Evolutionary conservation across 2,888 invertebrate genomes (phyloP), one percentile per base, ranked within the genome.

Genomic region (Bombylius major): DNA sequence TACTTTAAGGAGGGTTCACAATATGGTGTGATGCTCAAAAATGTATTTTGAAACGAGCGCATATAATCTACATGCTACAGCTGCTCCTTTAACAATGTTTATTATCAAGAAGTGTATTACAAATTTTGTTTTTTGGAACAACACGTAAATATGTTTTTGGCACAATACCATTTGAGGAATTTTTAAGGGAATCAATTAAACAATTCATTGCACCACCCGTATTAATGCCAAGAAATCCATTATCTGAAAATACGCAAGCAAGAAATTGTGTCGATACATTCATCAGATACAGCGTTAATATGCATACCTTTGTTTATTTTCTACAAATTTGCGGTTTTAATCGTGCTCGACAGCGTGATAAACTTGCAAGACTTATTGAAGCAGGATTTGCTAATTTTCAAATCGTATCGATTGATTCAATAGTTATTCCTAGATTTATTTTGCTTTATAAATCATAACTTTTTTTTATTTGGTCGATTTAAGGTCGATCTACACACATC

Each of bases 321-420:
- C 78, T 97, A 57, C 89, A 91, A 66, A 82, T 93, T 58, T 91
- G 89, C 69, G 97, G 98, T 0, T 94, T 95, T 72, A 98, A 98
- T 75, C 80, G 95, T 62, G 96, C 98, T 5, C 78, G 98, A 42
- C 97, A 97, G 72, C 79, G 97, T 56, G 97, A 98, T 71, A 95
- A 94, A 75, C 77, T 97, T 56, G 92, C 90, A 0, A 81, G 90
- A 65, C 76, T 95, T 54, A 77, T 98, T 48, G 92, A 93, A 67
- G 97, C 96, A 64, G 70, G 69, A 32, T 89, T 98, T 68, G 88
- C 89, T 3, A 81, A 83, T 34, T 76, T 98, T 49, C 96, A 98
- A 73, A n/a, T 23, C 23, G 2, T 23, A 23, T 3, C 23, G 23
- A 23, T 23, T 23, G 1, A 23, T 23, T 23, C 23, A 3, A 23